phyloP scores from a whole-genome alignment of 2,888 invertebrate species.

The Notodonta ziczac region DNA sequence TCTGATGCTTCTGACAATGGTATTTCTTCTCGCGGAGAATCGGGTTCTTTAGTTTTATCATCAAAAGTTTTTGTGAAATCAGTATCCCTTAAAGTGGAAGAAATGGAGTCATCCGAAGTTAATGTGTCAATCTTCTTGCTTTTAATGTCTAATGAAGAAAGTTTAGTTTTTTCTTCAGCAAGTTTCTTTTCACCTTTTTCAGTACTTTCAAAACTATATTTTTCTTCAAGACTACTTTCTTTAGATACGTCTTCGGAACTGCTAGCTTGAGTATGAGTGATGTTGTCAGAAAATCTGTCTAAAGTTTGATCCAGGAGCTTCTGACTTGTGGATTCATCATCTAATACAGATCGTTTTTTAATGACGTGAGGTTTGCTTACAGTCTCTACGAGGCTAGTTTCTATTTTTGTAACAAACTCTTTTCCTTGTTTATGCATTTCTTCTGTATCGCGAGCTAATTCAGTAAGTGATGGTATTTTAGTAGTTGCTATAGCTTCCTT shows the following conservation, averaged over 20 bases:
- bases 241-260: slow-evolving; percentile 76
- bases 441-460: slow-evolving; percentile 45
- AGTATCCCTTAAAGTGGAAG: slow-evolving; percentile 45
- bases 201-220: slow-evolving; percentile 70
- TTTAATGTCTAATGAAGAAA: slow-evolving; percentile 42
- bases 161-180: slow-evolving; percentile 21
- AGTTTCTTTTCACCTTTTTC: slow-evolving; percentile 63
- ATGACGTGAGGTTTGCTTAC: slow-evolving; percentile 31
- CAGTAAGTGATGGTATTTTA: slow-evolving; percentile 31
- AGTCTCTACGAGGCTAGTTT: slow-evolving; percentile 30
- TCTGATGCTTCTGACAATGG: slow-evolving; percentile 57
- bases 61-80: slow-evolving; percentile 22
- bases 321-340: slow-evolving; percentile 35
- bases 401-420: slow-evolving; percentile 32
- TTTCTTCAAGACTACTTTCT: slow-evolving; percentile 76
- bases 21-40: slow-evolving; percentile 55
- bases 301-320: slow-evolving; percentile 45
- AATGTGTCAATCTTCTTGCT: slow-evolving; percentile 39
- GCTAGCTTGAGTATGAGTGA: slow-evolving; percentile 54
- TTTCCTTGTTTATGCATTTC: slow-evolving; percentile 50
- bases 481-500: slow-evolving; percentile 28
- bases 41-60: slow-evolving; percentile 23
- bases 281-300: slow-evolving; percentile 53
- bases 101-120: slow-evolving; percentile 33
- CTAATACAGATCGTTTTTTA: slow-evolving; percentile 31